These are phyloP conservation scores for Hylaeus volcanicus DNA, from an alignment of 1,140 invertebrate genomes.

Conservation along the genomic window DNA sequence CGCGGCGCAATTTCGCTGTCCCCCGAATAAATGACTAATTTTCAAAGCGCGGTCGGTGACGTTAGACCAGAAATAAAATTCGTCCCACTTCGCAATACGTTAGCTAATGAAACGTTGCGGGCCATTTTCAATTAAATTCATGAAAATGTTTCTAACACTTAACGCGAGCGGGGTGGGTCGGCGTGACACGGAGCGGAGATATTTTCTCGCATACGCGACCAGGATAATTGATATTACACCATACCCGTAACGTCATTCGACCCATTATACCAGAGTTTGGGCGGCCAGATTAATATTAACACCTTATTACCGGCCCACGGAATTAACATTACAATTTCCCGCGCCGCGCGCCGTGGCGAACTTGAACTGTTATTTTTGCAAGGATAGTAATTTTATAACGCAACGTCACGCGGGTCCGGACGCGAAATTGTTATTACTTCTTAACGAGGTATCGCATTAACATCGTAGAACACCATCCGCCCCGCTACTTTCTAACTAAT, in stretches of 20 bases:
- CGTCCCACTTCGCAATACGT: neutral
- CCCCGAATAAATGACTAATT: slow-evolving; percentile 9
- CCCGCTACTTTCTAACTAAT: neutral
- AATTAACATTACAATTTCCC: slow-evolving; percentile 28
- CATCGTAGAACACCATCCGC: neutral
- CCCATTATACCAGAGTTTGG: slow-evolving; percentile 2
- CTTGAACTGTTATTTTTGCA: slow-evolving; percentile 16
- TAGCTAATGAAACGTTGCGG: neutral
- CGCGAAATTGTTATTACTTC: slow-evolving; percentile 11
- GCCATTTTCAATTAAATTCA: slow-evolving; percentile 25
- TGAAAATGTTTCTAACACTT: slow-evolving; percentile 17
- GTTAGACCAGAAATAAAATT: neutral
- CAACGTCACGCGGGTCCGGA: neutral
- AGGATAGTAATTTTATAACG: slow-evolving; percentile 7
- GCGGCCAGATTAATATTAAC: slow-evolving; percentile 36
- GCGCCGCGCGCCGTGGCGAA: neutral
- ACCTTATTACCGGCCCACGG: slow-evolving; percentile 18
- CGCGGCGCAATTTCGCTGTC: neutral
- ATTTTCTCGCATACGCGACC: neutral
- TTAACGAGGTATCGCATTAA: slow-evolving; percentile 5
- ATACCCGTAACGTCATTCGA: slow-evolving; percentile 9
- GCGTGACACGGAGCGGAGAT: neutral
- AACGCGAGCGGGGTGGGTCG: neutral
- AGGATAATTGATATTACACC: slow-evolving; percentile 35
- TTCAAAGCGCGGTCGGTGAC: neutral